Evolutionary conservation across 2,113 vertebrate genomes (phyloP).

Genomic region (Microcebus griseorufus): DNA sequence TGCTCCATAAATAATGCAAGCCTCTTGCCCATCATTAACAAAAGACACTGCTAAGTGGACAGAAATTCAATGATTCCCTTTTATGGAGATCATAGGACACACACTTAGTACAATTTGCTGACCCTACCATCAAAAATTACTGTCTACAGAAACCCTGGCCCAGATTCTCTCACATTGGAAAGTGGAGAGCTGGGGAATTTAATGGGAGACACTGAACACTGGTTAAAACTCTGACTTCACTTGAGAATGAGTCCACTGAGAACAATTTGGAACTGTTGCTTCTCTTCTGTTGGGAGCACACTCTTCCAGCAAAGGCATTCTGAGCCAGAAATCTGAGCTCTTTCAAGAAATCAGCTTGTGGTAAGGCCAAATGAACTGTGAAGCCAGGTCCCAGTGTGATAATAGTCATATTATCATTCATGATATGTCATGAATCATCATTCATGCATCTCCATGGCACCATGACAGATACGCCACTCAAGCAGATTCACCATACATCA

Average conservation of each 20-base stretch:
- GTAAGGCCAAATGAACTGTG: not conserved
- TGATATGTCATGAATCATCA: not conserved
- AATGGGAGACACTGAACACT: not conserved
- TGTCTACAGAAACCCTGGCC: not conserved
- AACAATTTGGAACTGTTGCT: not conserved
- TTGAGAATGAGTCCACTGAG: not conserved
- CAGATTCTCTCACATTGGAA: not conserved
- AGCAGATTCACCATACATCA: not conserved
- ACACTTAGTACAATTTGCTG: conserved; percentile 9
- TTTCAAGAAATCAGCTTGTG: conserved; percentile 16
- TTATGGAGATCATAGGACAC: conserved; percentile 30
- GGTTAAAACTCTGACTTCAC: not conserved
- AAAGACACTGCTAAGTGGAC: conserved; percentile 36
- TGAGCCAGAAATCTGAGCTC: not conserved
- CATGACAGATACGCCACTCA: not conserved
- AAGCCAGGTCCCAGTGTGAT: not conserved
- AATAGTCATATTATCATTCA: not conserved
- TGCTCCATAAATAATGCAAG: conserved; percentile 45
- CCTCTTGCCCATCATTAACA: conserved; percentile 44
- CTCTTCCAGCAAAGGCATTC: not conserved
- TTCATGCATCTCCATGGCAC: not conserved
- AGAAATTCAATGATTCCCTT: conserved; percentile 61
- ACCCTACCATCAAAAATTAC: conserved; percentile 25
- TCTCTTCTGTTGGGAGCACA: not conserved
- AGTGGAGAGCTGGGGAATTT: not conserved